These are phyloP conservation scores for Hydrophis major DNA, from an alignment of 2,797 vertebrate genomes.

Conservation along the genomic window DNA sequence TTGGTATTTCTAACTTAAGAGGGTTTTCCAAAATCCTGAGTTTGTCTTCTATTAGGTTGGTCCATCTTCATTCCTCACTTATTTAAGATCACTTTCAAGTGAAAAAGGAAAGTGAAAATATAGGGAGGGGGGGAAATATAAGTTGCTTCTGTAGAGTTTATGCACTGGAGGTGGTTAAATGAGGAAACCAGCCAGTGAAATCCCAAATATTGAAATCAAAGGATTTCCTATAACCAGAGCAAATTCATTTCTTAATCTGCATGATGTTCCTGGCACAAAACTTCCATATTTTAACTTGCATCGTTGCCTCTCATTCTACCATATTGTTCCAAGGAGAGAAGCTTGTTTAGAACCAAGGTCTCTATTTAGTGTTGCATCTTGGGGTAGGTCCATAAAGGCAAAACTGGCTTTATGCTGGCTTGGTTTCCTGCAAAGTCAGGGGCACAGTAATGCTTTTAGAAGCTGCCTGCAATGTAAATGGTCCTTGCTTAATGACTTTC, in stretches of 20 bases:
- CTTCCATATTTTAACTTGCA: not conserved
- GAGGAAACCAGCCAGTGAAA: not conserved
- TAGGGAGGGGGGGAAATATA: not conserved
- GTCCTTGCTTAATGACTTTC: not conserved
- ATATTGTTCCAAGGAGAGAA: not conserved
- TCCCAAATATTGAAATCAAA: not conserved
- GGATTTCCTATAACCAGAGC: not conserved
- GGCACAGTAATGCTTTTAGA: constrained; percentile 9
- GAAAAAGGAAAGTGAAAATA: not conserved
- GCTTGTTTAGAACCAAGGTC: not conserved
- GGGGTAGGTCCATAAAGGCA: constrained; percentile 2
- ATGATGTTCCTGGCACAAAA: not conserved
- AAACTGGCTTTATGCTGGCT: constrained; percentile 15
- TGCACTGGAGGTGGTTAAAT: not conserved
- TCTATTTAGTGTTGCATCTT: not conserved
- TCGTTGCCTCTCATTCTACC: not conserved
- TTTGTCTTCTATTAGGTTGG: not conserved
- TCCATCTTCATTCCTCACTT: not conserved
- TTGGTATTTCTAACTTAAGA: not conserved
- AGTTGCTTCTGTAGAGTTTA: not conserved
- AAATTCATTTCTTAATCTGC: constrained; percentile 4
- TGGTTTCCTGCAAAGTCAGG: constrained; percentile 1
- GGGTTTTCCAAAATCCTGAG: not conserved
- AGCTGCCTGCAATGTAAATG: constrained; percentile 9
- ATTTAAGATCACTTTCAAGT: not conserved